Conservation (phyloP, 2,113 vertebrate species). For the Rutilus rutilus region DNA sequence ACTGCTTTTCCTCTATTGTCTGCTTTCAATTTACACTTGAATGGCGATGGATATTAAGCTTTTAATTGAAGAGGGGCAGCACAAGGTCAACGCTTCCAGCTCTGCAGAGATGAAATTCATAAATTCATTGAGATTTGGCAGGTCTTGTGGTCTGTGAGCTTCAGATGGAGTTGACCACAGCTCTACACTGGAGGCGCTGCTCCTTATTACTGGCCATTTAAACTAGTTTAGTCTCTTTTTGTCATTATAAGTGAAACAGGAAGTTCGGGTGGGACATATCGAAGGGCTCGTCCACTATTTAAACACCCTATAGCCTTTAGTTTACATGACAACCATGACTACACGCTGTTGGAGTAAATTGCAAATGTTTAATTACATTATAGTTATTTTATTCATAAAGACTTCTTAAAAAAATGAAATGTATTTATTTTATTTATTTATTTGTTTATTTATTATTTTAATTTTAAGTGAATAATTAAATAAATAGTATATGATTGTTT, state of each 20-base stretch:
- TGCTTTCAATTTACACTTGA: conserved; percentile 35
- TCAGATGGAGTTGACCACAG: neutral
- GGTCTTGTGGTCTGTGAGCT: neutral
- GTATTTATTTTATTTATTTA: neutral
- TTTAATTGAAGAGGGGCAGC: neutral
- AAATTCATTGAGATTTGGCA: neutral
- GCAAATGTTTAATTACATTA: neutral
- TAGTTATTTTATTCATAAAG: neutral
- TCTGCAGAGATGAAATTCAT: neutral
- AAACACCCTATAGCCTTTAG: neutral
- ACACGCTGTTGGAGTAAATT: neutral
- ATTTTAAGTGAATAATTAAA: neutral
- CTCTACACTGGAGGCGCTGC: neutral
- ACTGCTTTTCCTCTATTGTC: conserved; percentile 10
- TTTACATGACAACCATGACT: neutral
- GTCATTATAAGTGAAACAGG: neutral
- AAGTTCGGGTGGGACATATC: neutral
- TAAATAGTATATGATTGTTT: too few relatives aligned
- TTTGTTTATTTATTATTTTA: neutral
- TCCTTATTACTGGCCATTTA: neutral
- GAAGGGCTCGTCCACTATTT: neutral
- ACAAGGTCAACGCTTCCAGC: neutral
- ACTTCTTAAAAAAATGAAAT: neutral
- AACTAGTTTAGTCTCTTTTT: neutral
- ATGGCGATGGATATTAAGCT: conserved; percentile 16